Evolutionary conservation across 2,888 invertebrate genomes (phyloP), one percentile per base, ranked within the genome.

Genomic region (Synergus laeviventris): DNA sequence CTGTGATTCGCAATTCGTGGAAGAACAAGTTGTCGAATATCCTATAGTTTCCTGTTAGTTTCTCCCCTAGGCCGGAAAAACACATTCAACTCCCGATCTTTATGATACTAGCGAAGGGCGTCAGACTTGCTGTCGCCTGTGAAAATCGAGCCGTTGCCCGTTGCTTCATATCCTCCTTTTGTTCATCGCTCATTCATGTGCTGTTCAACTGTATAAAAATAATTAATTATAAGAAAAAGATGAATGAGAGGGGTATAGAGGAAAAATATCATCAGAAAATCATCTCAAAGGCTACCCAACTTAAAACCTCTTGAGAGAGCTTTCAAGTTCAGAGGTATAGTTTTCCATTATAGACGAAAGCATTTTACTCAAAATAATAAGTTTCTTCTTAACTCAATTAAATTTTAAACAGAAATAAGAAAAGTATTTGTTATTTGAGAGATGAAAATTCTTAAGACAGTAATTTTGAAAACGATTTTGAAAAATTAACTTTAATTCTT

Each of bases 41-140:
- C 24, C 24, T 45, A 8, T 45, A 45, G 7, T 70, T 66, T 70
- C 16, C 39, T 64, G 64, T 39, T 5, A 45, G 16, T 70, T 45
- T 16, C 66, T 70, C 66, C 66, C 66, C 66, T 70, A 70, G 45
- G 66, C 66, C n/a, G 66, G 45, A 31, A 31, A 45, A 70, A 45
- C 31, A 70, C 45, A 70, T 24, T 64, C 42, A 70, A 21, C 18
- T 7, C 16, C 42, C n/a, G 45, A 70, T 70, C 45, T 70, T 70
- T 70, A 70, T 70, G 66, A 70, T 70, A 16, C 45, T 4, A 70
- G n/a, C 31, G 66, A 45, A 49, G 66, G 66, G 66, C 45, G 45
- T 45, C 66, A 70, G 66, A 70, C 66, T 45, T 45, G 24, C 31
- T 45, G 66, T 70, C 66, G 45, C 66, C 66, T n/a, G 31, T 70